Conservation (phyloP, 2,113 vertebrate genomes). For the Progne subis region DNA sequence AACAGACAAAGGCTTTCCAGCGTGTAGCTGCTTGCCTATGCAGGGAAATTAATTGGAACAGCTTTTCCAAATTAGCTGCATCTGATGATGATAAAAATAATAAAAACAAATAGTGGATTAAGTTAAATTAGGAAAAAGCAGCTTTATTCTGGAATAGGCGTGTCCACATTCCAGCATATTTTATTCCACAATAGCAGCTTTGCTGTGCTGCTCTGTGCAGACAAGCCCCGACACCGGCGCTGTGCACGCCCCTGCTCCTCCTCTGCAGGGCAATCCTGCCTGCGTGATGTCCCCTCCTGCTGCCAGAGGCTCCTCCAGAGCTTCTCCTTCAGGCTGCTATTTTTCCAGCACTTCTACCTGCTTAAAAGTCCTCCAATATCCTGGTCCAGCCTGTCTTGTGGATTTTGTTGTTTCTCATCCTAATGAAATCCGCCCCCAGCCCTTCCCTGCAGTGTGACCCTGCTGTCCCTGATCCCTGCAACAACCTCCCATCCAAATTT, state of each 20-base stretch:
- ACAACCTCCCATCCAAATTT: not conserved
- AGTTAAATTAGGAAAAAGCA: constrained; percentile 71
- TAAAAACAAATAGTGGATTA: constrained; percentile 74
- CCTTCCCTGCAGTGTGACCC: not conserved
- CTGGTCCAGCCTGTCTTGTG: not conserved
- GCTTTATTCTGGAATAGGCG: constrained; percentile 66
- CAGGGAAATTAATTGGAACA: constrained; percentile 66
- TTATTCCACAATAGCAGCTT: constrained; percentile 67
- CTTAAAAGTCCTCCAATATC: not conserved
- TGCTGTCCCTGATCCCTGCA: not conserved
- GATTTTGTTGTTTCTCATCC: not conserved
- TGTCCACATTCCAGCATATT: constrained; percentile 69
- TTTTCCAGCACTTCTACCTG: not conserved
- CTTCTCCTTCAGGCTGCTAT: not conserved
- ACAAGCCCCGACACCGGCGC: constrained; percentile 37
- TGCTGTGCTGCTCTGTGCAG: constrained; percentile 19
- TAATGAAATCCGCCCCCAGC: not conserved
- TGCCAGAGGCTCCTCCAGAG: not conserved
- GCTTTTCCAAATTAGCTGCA: constrained; percentile 72
- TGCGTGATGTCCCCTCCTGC: not conserved
- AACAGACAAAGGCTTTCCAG: constrained; percentile 63
- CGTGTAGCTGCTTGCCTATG: constrained; percentile 59
- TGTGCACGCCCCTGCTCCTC: not conserved
- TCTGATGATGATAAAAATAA: constrained; percentile 72
- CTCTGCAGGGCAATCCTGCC: constrained; percentile 39